phyloP scores from a whole-genome alignment of 2,888 invertebrate species.

The Trypoxylon attenuatum region DNA sequence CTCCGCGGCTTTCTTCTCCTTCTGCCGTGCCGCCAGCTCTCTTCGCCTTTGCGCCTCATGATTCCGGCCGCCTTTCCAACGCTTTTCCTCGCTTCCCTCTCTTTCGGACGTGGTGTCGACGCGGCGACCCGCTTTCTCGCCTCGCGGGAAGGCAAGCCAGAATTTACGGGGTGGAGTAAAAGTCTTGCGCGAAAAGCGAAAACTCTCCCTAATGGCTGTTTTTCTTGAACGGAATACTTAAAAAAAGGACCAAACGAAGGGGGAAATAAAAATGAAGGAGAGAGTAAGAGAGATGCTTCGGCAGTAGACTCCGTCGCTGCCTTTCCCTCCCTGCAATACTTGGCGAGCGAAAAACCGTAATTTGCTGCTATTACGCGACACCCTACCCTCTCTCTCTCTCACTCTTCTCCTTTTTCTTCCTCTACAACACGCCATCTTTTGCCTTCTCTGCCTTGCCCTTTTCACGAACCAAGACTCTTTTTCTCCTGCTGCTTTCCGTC shows the following conservation, averaged over 20 bases:
- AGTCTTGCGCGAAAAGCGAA: conserved; percentile 74
- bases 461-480: no score
- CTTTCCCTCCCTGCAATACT: conserved; percentile 47
- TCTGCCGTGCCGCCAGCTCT: conserved; percentile 19
- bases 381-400: conserved; percentile 14
- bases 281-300: conserved; percentile 28
- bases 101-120: conserved; percentile 8
- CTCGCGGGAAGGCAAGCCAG: conserved; percentile 37
- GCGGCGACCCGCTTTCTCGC: conserved; percentile 25
- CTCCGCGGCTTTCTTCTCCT: conserved; percentile 11
- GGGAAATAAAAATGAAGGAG: conserved; percentile 67
- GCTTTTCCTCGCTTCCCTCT: conserved; percentile 10
- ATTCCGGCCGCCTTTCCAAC: conserved; percentile 22
- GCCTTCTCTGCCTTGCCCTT: no score
- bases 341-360: conserved; percentile 63
- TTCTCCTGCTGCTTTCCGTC: no score
- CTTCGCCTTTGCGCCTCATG: conserved; percentile 13
- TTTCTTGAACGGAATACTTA: conserved; percentile 73
- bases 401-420: background rate
- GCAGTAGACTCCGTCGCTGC: conserved; percentile 41
- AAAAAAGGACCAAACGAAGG: conserved; percentile 62
- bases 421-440: conserved; percentile 3
- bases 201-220: conserved; percentile 75
- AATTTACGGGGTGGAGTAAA: conserved; percentile 63
- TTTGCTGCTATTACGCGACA: conserved; percentile 69